Conservation (phyloP, 2,797 vertebrate genomes). For the Sardinella longiceps region DNA sequence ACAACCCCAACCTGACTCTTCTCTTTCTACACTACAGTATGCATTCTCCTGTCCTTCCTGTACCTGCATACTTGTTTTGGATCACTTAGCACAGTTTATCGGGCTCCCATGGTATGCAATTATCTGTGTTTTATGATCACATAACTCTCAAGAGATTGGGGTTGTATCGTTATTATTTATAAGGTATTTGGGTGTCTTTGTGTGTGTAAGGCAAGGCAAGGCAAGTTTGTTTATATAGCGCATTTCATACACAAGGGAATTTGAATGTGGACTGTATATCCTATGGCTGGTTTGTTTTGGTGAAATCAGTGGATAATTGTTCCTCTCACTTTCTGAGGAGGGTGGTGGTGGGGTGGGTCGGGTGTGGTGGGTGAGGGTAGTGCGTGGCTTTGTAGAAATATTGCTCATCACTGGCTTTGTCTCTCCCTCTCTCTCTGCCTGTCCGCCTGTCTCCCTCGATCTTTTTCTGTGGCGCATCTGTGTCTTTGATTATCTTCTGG, state of each 20-base stretch:
- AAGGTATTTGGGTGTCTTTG: background rate
- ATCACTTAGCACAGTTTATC: background rate
- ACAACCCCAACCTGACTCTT: slow-evolving; percentile 32
- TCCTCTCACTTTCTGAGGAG: background rate
- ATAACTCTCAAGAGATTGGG: background rate
- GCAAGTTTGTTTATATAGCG: too few species aligned
- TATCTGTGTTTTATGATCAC: background rate
- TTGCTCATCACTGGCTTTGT: slow-evolving; percentile 2
- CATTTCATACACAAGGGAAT: too few species aligned
- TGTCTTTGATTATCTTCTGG: slow-evolving; percentile 37
- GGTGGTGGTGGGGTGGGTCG: background rate
- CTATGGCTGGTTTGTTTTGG: background rate
- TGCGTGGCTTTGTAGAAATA: background rate
- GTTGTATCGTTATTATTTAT: background rate
- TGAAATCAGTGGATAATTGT: background rate
- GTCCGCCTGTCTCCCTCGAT: background rate
- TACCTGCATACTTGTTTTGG: background rate
- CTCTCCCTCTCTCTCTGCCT: background rate
- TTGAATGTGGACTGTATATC: background rate
- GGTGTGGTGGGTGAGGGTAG: too few species aligned
- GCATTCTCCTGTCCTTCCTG: background rate
- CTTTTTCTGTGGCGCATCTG: slow-evolving; percentile 32
- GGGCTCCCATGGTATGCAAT: background rate
- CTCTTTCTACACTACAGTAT: background rate
- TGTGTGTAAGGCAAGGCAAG: too few species aligned